A percentile compares a stretch with the other conserved stretches of the same genome.
Conservation (phyloP, 1,140 invertebrate genomes). For the Eriosoma lanigerum region DNA sequence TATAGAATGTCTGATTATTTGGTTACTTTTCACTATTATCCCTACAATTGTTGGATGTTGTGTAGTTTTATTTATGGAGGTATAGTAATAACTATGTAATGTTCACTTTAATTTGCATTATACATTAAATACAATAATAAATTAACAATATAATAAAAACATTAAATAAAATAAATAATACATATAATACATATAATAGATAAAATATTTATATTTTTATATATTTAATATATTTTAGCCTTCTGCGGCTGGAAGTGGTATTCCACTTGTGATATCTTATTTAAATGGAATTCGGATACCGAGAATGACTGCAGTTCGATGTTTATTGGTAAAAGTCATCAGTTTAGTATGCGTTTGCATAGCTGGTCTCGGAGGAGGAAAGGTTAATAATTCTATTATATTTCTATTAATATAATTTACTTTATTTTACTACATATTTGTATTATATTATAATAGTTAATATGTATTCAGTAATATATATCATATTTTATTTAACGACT, state of each 20-base stretch:
- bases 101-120: not conserved
- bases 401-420: too few species aligned
- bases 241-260: conserved; percentile 94
- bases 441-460: too few species aligned
- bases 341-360: conserved; percentile 92
- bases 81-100: not conserved
- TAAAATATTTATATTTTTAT: too few species aligned
- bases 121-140: too few species aligned
- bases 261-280: conserved; percentile 98
- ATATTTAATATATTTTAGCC: conserved; percentile 64
- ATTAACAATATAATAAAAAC: too few species aligned
- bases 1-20: conserved; percentile 25
- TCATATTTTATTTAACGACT: too few species aligned
- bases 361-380: conserved; percentile 94
- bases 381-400: conserved; percentile 64
- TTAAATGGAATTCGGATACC: conserved; percentile 96
- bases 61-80: conserved; percentile 48
- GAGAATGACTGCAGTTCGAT: conserved; percentile 89
- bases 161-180: too few species aligned
- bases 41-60: conserved; percentile 50
- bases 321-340: conserved; percentile 84
- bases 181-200: too few species aligned
- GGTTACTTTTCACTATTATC: conserved; percentile 31
- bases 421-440: too few species aligned
- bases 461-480: too few species aligned